Percentiles rank a stretch among this genome's conserved stretches.
phyloP scores from a whole-genome alignment of 2,888 invertebrate species.

The Sarcophaga rosellei region DNA sequence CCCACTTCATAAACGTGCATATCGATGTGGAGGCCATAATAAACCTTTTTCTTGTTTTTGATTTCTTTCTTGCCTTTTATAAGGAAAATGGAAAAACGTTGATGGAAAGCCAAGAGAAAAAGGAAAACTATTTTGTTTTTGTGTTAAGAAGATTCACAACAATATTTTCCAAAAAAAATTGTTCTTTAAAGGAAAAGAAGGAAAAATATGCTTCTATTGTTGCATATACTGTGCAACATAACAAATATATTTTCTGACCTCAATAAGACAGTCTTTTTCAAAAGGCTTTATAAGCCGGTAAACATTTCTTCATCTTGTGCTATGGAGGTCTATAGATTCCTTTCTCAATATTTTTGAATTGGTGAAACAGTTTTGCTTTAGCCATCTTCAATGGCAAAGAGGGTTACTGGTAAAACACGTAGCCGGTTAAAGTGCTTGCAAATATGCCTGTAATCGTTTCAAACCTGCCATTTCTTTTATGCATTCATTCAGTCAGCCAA shows the following conservation, averaged over 20 bases:
- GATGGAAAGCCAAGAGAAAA: neutral
- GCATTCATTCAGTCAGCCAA: neutral
- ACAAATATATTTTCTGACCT: slow-evolving; percentile 48
- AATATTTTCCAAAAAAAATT: slow-evolving; percentile 2
- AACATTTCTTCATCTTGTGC: slow-evolving; percentile 13
- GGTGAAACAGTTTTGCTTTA: slow-evolving; percentile 14
- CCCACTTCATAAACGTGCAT: slow-evolving; percentile 68
- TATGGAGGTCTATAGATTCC: slow-evolving; percentile 15
- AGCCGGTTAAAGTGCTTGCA: slow-evolving; percentile 14
- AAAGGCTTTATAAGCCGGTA: too few relatives aligned
- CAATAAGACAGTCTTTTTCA: slow-evolving; percentile 17
- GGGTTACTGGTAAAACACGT: neutral
- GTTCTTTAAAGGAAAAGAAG: neutral
- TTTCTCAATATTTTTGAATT: slow-evolving; percentile 12
- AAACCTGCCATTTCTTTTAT: neutral
- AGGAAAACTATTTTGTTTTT: slow-evolving; percentile 27
- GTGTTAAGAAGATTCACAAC: slow-evolving; percentile 13
- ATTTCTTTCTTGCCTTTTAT: neutral
- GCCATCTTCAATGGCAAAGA: slow-evolving; percentile 28
- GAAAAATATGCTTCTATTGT: slow-evolving; percentile 28
- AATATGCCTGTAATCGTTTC: slow-evolving; percentile 19
- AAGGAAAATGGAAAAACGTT: neutral
- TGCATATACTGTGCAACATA: neutral
- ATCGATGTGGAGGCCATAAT: slow-evolving; percentile 41
- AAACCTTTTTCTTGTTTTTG: neutral